Conservation (phyloP, 2,888 invertebrate genomes). For the Pollenia amentaria region DNA sequence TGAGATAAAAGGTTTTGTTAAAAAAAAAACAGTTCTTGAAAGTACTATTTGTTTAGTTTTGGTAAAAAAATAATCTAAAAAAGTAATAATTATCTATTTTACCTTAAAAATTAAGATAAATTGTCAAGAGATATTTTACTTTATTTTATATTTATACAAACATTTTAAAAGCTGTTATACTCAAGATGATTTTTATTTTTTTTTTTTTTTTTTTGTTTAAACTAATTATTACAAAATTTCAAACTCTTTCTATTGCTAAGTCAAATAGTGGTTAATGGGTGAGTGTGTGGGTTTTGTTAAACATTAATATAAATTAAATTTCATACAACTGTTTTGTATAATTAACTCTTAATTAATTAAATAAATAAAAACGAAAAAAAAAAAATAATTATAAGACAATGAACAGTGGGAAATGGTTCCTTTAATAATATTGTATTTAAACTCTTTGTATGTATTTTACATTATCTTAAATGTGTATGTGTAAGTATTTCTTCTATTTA, state of each 20-base stretch:
- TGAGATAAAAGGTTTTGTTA: no score
- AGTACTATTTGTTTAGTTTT: no score
- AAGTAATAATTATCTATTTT: no score
- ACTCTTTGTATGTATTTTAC: conserved; percentile 33
- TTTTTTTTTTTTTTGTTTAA: conserved; percentile 30
- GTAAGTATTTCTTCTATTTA: conserved; percentile 38
- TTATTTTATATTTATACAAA: background rate
- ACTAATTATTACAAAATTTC: conserved; percentile 44
- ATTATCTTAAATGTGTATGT: conserved; percentile 4
- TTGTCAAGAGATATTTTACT: no score
- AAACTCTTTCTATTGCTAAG: conserved; percentile 51
- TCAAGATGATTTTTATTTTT: conserved; percentile 48
- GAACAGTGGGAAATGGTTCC: background rate
- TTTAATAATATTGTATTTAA: conserved; percentile 22
- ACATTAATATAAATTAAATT: conserved; percentile 57
- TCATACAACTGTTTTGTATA: conserved; percentile 32
- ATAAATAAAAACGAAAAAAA: background rate
- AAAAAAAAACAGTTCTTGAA: no score
- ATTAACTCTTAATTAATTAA: conserved; percentile 47
- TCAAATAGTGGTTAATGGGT: conserved; percentile 24
- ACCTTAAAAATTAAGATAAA: no score
- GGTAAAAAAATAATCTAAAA: no score
- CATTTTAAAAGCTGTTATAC: conserved; percentile 54
- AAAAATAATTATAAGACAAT: conserved; percentile 10
- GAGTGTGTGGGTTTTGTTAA: conserved; percentile 3